phyloP scores from a whole-genome alignment of 2,888 invertebrate genomes.

The Oasisia sp. region DNA sequence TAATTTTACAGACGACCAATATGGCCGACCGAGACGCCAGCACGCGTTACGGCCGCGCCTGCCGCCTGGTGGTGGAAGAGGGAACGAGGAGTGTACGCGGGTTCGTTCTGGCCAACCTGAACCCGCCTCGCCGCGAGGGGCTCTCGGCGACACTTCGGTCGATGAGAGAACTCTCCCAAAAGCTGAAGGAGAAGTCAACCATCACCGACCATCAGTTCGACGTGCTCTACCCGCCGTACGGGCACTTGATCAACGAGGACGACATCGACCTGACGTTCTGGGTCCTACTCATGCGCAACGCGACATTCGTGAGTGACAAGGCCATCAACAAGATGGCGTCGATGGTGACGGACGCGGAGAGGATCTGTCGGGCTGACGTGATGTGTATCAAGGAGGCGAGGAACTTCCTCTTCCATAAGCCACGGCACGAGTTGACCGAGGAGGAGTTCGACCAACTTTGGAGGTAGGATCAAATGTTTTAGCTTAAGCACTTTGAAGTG shows the following conservation, averaged over 20 bases:
- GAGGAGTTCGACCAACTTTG: conserved; percentile 22
- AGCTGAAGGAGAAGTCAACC: conserved; percentile 12
- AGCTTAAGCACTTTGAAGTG: too few species aligned
- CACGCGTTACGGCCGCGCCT: conserved; percentile 19
- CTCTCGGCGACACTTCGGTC: not conserved
- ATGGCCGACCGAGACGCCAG: not conserved
- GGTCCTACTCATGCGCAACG: conserved; percentile 17
- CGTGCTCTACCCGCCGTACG: not conserved
- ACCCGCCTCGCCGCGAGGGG: conserved; percentile 1
- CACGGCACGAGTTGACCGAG: not conserved
- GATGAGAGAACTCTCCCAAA: not conserved
- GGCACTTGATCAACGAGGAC: not conserved
- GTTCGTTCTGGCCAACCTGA: not conserved
- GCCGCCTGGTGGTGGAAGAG: conserved; percentile 18
- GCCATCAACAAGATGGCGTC: not conserved
- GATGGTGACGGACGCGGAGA: not conserved
- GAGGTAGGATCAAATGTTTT: not conserved
- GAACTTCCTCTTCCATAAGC: conserved; percentile 14
- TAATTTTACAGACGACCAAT: not conserved
- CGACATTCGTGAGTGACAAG: conserved; percentile 19
- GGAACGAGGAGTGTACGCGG: conserved; percentile 8
- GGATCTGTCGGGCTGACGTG: not conserved
- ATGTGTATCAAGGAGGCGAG: conserved; percentile 8
- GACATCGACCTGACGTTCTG: conserved; percentile 21
- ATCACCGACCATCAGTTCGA: conserved; percentile 3